Percentiles rank a stretch among this genome's conserved stretches.
Conservation (phyloP, 2,797 vertebrate genomes). For the Epinephelus coioides region DNA sequence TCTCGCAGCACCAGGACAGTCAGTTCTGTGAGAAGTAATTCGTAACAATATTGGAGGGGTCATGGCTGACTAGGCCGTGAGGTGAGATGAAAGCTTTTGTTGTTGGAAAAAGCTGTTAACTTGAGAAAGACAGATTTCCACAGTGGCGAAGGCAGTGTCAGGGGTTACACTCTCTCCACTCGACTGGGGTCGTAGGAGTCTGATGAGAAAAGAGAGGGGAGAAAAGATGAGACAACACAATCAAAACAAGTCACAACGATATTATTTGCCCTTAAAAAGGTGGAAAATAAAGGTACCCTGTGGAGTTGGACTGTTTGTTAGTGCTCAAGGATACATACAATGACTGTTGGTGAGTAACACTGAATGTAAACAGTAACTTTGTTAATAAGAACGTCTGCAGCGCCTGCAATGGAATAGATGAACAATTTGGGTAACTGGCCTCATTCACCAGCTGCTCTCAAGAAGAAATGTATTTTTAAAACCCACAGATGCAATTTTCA, state of each 20-base stretch:
- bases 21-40: constrained; percentile 60
- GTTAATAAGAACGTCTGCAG: background rate
- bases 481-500: too few relatives aligned
- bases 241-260: constrained; percentile 18
- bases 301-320: background rate
- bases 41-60: constrained; percentile 65
- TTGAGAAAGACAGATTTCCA: constrained; percentile 67
- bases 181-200: constrained; percentile 95
- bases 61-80: constrained; percentile 57
- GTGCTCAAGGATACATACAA: background rate
- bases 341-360: background rate
- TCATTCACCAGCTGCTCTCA: too few relatives aligned
- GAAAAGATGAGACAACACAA: constrained; percentile 31
- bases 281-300: background rate
- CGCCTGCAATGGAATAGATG: background rate
- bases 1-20: constrained; percentile 77
- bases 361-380: background rate
- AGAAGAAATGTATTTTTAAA: too few relatives aligned
- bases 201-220: constrained; percentile 73
- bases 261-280: constrained; percentile 12
- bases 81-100: constrained; percentile 75
- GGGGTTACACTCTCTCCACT: constrained; percentile 93
- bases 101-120: constrained; percentile 66
- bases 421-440: background rate
- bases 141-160: constrained; percentile 70